Conservation (phyloP, 64 coral and sea anemone genomes). For the Dendrophyllia cribrosa region DNA sequence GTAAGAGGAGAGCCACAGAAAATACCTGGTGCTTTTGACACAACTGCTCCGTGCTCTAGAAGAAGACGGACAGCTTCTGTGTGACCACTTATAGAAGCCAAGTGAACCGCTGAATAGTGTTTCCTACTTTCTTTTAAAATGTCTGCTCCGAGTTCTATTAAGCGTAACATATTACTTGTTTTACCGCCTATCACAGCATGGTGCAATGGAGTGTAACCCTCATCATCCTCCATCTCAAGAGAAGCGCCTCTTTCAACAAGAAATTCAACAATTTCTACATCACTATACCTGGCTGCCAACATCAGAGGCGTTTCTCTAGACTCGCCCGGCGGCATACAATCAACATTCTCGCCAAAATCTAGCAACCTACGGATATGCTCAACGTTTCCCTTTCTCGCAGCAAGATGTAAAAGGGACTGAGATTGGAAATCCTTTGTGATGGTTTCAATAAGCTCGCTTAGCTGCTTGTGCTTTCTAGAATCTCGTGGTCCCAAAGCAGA, state of each 20-base stretch:
- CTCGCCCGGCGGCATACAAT: not conserved
- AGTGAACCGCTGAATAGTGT: not conserved
- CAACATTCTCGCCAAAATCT: conserved; percentile 21
- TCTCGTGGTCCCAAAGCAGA: not conserved
- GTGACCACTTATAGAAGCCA: not conserved
- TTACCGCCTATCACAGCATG: not conserved
- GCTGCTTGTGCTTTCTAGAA: conserved; percentile 4
- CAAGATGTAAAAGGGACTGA: conserved; percentile 39
- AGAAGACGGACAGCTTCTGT: not conserved
- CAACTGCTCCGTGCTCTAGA: not conserved
- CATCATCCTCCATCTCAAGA: not conserved
- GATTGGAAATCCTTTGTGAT: conserved; percentile 4
- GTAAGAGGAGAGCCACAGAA: not conserved
- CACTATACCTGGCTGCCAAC: conserved; percentile 54
- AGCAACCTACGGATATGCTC: conserved; percentile 45
- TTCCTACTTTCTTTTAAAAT: not conserved
- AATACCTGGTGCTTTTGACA: too few species aligned
- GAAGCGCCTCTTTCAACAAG: not conserved
- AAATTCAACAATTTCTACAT: not conserved
- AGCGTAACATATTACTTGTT: not conserved
- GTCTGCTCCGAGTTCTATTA: not conserved
- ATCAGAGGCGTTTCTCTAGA: conserved; percentile 47
- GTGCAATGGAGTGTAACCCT: not conserved
- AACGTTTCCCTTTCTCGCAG: conserved; percentile 38
- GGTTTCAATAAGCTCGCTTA: not conserved